A percentile compares a stretch with the other conserved stretches of the same genome.
These are phyloP conservation scores for Eupithecia pulchellata DNA, from an alignment of 2,888 invertebrate species.

Conservation along the genomic window DNA sequence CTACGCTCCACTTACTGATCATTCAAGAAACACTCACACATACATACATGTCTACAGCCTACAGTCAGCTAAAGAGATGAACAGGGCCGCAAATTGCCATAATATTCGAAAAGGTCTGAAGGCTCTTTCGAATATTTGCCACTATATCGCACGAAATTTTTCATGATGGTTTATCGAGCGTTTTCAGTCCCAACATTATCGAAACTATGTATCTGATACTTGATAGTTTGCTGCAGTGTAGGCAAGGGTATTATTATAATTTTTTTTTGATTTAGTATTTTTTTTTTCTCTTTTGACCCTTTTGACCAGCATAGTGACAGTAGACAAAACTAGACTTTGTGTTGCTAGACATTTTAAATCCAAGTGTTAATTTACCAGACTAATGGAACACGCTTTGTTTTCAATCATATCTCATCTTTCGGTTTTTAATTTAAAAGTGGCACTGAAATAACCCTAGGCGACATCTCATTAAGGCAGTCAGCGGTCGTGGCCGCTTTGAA, in stretches of 20 bases:
- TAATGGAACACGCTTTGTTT: constrained; percentile 52
- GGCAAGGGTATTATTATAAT: no score
- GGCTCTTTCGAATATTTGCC: no score
- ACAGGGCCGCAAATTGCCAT: neutral
- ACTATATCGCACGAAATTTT: neutral
- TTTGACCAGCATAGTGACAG: no score
- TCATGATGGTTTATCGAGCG: no score
- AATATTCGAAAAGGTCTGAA: no score
- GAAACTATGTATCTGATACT: no score
- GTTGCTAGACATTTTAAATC: neutral
- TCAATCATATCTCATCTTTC: constrained; percentile 60
- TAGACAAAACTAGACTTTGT: neutral
- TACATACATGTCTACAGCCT: constrained; percentile 12
- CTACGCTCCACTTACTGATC: constrained; percentile 72
- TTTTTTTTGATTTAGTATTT: no score
- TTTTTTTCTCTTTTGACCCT: no score
- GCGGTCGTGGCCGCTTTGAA: constrained; percentile 74
- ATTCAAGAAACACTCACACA: constrained; percentile 67
- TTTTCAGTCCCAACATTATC: no score
- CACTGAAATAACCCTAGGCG: constrained; percentile 79
- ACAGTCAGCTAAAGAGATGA: neutral
- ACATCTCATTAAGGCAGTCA: constrained; percentile 84
- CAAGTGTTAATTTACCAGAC: constrained; percentile 28
- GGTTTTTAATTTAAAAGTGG: constrained; percentile 49
- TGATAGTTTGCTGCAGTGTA: no score